Evolutionary conservation across 2,113 vertebrate species (phyloP), one percentile per base, ranked within the genome.

Genomic region (Drymodes brunneopygia): DNA sequence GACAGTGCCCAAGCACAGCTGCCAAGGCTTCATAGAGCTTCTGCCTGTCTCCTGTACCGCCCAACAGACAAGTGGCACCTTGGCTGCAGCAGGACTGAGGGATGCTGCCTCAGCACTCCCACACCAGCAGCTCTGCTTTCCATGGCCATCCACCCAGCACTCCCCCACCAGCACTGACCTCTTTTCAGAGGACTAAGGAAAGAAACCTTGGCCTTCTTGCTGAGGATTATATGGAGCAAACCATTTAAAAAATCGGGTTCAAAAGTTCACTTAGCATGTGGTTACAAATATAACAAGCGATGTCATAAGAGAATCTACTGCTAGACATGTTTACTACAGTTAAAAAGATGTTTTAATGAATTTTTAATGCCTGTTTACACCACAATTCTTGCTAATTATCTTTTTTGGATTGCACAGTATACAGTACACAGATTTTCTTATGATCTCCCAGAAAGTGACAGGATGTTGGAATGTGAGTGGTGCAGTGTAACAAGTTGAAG

Each of bases 351-450:
- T 74, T 90, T 64, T 90, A 94, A 97, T 96, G 92, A 96, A 96
- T 96, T 96, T 96, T 97, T 97, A 96, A 97, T 96, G 92, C 82
- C 57, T 96, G 93, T 96, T 96, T 96, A 96, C 88, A 92, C 82
- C 94, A 96, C 92, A 95, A 47, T 92, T 95, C 92, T 92, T 93
- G 82, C 95, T 97, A 97, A 97, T 96, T 95, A 96, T 88, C 75
- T 75, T 78, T 94, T 96, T 51, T 64, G 64, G 88, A 92, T 75
- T 91, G 92, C 95, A 90, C 64, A 90, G 92, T 61, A 65, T 47
- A 92, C 31, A 88, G 65, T 35, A n/a, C n/a, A n/a, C n/a, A n/a
- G 75, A 95, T 91, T 92, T 96, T 56, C 95, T 61, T 96, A 91
- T 84, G 80, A 95, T 97, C 90, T 94, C 87, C 60, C 50, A 91